phyloP scores from a whole-genome alignment of 2,113 vertebrate genomes.

The Furnarius figulus region DNA sequence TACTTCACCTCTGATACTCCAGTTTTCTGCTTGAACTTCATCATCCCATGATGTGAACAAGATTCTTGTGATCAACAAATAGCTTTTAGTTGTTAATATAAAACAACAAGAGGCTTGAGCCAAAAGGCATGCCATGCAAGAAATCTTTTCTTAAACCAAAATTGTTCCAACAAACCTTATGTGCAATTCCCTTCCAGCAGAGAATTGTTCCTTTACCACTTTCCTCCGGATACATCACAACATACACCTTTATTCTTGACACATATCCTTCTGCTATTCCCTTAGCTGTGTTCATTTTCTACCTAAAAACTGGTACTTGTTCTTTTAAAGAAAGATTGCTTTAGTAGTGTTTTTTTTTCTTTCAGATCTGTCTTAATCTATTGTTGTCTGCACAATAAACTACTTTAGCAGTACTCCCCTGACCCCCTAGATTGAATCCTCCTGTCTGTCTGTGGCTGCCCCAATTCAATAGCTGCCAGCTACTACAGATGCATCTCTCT shows the following conservation, averaged over 20 bases:
- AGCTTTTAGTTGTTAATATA: not conserved
- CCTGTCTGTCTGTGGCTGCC: not conserved
- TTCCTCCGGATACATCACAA: not conserved
- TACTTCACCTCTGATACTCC: not conserved
- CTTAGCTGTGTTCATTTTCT: not conserved
- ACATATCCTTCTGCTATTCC: not conserved
- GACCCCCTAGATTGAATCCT: not conserved
- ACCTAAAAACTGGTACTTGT: not conserved
- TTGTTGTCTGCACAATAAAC: not conserved
- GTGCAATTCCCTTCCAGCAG: not conserved
- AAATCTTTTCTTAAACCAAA: not conserved
- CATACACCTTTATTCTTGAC: not conserved
- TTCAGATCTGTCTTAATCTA: not conserved
- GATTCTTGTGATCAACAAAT: not conserved
- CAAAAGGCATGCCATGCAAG: not conserved
- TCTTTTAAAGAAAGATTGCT: not conserved
- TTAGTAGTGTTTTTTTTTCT: not conserved
- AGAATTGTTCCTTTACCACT: not conserved
- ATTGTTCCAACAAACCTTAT: not conserved
- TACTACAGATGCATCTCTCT: not conserved
- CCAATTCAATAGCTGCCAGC: not conserved
- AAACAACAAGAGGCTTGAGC: not conserved
- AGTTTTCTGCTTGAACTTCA: not conserved
- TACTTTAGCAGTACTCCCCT: not conserved
- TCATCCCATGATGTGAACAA: not conserved